Evolutionary conservation across 2,797 vertebrate genomes (phyloP), one percentile per base, ranked within the genome.

Genomic region (Holocentrus rufus): DNA sequence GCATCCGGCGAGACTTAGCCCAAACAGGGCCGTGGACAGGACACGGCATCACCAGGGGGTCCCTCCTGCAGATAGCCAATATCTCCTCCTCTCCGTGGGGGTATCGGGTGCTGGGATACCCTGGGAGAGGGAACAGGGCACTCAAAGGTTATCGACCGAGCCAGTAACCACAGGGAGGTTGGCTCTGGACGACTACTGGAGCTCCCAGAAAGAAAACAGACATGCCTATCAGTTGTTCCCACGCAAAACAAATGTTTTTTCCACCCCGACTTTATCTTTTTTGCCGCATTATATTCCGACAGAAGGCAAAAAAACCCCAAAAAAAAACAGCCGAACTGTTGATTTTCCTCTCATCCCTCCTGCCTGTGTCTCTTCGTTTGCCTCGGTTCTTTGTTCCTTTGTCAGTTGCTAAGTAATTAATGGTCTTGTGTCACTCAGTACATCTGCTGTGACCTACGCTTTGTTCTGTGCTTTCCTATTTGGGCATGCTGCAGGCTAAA

Each of bases 101-200:
- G 75, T 27, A 49, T 63, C 31, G 5, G 59, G 47, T 2, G 20
- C 59, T 60, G 66, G 3, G 77, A 69, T 22, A 65, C 57, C 67
- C 65, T 10, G 69, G 72, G 75, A 75, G 62, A 42, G 50, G 39
- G 70, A 71, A 60, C 23, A 7, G 76, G 69, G 27, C 46, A 60
- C 72, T 85, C 84, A 79, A 87, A 84, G 82, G 82, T 73, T 83
- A 81, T 81, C 6, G 53, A 81, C 49, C 66, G 39, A 34, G 84
- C 77, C 53, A 69, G 49, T 27, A 74, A 65, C 63, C 52, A n/a
- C 68, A 13, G 68, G 65, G 73, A 50, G 70, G 3, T 14, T 55
- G 64, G 68, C 18, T 49, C n/a, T 42, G 31, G 22, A 61, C 13
- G 17, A 15, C 47, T 56, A 27, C 13, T 74, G 72, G 74, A 68